phyloP scores from a whole-genome alignment of 2,797 vertebrate genomes.

The Cynodonichthys magdalenae region DNA sequence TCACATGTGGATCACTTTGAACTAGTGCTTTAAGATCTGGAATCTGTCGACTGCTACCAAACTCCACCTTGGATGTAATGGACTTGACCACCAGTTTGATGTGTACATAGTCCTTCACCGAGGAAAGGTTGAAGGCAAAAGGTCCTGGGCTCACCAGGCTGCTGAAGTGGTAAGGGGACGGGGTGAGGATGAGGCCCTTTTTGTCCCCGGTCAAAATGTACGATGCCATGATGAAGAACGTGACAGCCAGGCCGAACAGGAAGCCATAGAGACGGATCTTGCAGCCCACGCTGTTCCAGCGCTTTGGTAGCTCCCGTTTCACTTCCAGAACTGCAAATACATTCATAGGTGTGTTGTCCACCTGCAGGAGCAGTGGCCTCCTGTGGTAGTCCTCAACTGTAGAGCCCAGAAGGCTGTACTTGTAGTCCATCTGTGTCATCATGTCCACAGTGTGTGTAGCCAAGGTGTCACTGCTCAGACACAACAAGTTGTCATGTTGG shows the following conservation, averaged over 20 bases:
- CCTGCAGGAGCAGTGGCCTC: conserved; percentile 73
- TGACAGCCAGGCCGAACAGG: conserved; percentile 85
- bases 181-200: conserved; percentile 84
- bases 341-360: conserved; percentile 85
- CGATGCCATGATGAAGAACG: conserved; percentile 90
- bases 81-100: conserved; percentile 85
- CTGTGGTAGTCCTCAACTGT: conserved; percentile 69
- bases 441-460: conserved; percentile 25
- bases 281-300: conserved; percentile 64
- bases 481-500: conserved; percentile 21
- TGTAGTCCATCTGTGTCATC: conserved; percentile 79
- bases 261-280: conserved; percentile 88
- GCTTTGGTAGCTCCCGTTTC: conserved; percentile 81
- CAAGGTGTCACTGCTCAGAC: conserved; percentile 44
- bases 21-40: conserved; percentile 84
- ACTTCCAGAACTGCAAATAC: conserved; percentile 88
- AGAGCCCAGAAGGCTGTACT: conserved; percentile 75
- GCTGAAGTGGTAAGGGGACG: conserved; percentile 86
- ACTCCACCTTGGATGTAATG: conserved; percentile 85
- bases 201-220: conserved; percentile 90
- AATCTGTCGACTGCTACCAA: conserved; percentile 78
- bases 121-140: conserved; percentile 84
- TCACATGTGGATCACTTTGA: conserved; percentile 89
- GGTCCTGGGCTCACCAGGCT: conserved; percentile 80
- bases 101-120: conserved; percentile 83